Evolutionary conservation across 2,113 vertebrate genomes (phyloP).

Genomic region (Arenaria interpres): DNA sequence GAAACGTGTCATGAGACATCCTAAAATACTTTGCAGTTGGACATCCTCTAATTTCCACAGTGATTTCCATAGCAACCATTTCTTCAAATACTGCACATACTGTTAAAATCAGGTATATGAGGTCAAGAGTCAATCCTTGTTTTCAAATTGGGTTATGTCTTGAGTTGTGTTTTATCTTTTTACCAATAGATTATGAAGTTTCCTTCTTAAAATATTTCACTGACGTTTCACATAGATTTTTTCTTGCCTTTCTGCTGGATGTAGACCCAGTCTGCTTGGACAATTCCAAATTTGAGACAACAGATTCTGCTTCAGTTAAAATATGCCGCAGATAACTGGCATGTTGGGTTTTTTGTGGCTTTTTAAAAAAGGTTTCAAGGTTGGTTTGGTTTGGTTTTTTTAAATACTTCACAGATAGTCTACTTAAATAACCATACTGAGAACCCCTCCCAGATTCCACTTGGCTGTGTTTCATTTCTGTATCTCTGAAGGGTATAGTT

Average conservation of each 20-base stretch:
- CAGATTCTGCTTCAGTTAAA: neutral
- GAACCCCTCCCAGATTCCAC: neutral
- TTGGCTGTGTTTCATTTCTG: neutral
- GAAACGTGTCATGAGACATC: neutral
- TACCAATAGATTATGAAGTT: neutral
- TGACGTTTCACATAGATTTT: neutral
- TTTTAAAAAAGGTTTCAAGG: neutral
- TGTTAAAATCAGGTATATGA: neutral
- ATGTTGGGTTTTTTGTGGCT: rapidly evolving
- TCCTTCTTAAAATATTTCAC: neutral
- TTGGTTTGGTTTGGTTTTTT: neutral
- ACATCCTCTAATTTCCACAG: neutral
- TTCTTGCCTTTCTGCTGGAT: neutral
- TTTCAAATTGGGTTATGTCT: neutral
- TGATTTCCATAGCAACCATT: neutral
- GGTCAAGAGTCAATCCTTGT: neutral
- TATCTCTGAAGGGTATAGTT: neutral
- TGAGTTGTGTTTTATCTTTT: neutral
- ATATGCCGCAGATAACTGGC: neutral
- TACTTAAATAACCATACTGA: neutral
- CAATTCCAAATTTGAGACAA: neutral
- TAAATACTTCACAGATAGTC: neutral
- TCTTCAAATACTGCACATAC: neutral
- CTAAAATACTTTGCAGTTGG: neutral
- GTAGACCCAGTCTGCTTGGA: neutral